Evolutionary conservation across 2,113 vertebrate genomes (phyloP).

Genomic region (Sterrhoptilus dennistouni): DNA sequence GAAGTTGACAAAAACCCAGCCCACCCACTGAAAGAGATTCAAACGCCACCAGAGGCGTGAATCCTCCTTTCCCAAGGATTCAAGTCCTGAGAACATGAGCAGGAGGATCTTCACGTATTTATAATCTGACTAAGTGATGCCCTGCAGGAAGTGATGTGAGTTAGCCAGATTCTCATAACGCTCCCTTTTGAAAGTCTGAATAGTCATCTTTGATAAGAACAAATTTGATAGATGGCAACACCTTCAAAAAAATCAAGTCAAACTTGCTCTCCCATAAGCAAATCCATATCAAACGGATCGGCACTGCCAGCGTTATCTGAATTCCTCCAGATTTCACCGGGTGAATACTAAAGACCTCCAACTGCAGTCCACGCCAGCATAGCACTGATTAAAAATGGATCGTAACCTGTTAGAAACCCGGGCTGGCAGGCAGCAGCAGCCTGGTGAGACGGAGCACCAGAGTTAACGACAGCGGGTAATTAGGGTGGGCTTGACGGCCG

Average conservation of each 20-base stretch:
- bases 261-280: neutral
- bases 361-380: neutral
- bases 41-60: neutral
- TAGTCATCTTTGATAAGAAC: conserved; percentile 38
- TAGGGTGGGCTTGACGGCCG: neutral
- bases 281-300: neutral
- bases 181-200: conserved; percentile 36
- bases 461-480: neutral
- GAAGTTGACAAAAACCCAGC: neutral
- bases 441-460: neutral
- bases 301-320: neutral
- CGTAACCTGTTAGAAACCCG: neutral
- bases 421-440: neutral
- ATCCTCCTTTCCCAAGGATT: conserved; percentile 19
- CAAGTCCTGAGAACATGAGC: conserved; percentile 18
- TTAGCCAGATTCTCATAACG: neutral
- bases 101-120: neutral
- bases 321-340: neutral
- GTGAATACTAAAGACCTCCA: neutral
- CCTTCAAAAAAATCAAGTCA: neutral
- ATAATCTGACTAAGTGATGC: conserved; percentile 29
- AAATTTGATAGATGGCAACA: neutral
- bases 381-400: accelerated
- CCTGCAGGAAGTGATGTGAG: neutral
- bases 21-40: neutral